A percentile compares a stretch with the other conserved stretches of the same genome.
These are phyloP conservation scores for Thamnophis elegans DNA, from an alignment of 2,797 vertebrate species.

Conservation along the genomic window DNA sequence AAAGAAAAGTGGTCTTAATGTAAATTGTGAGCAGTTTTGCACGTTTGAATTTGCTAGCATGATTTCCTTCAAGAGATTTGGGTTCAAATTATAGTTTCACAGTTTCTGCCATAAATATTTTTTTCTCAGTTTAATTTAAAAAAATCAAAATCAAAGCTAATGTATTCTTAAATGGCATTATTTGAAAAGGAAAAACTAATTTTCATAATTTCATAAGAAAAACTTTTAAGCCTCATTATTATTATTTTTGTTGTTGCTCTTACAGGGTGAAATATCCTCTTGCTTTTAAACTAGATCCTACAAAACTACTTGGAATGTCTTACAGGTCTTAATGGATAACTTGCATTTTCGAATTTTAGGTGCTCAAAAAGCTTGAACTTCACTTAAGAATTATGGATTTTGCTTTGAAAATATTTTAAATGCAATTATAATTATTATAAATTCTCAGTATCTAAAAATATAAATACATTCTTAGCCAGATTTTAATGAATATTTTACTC, in stretches of 20 bases:
- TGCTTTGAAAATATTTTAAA: conserved; percentile 56
- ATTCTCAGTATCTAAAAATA: conserved; percentile 81
- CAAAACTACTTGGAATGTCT: conserved; percentile 76
- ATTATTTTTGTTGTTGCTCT: conserved; percentile 61
- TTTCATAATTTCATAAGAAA: conserved; percentile 66
- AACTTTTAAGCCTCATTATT: conserved; percentile 65
- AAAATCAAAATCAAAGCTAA: conserved; percentile 66
- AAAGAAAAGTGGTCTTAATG: conserved; percentile 84
- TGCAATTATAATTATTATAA: conserved; percentile 66
- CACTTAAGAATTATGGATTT: conserved; percentile 73
- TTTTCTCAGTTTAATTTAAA: conserved; percentile 62
- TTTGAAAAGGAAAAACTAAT: conserved; percentile 64
- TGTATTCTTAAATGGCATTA: conserved; percentile 64
- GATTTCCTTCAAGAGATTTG: conserved; percentile 75
- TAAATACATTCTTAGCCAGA: conserved; percentile 79
- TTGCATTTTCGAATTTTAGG: conserved; percentile 69
- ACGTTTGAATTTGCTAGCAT: conserved; percentile 89
- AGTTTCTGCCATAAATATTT: conserved; percentile 61
- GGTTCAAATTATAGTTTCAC: conserved; percentile 61
- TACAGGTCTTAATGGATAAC: conserved; percentile 65
- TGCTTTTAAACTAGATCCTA: conserved; percentile 68
- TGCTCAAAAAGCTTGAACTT: conserved; percentile 69
- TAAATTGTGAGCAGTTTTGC: conserved; percentile 84
- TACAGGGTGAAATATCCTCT: conserved; percentile 63
- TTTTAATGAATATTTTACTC: conserved; percentile 94